phyloP scores from a whole-genome alignment of 2,888 invertebrate species.

The Drosophila robusta region DNA sequence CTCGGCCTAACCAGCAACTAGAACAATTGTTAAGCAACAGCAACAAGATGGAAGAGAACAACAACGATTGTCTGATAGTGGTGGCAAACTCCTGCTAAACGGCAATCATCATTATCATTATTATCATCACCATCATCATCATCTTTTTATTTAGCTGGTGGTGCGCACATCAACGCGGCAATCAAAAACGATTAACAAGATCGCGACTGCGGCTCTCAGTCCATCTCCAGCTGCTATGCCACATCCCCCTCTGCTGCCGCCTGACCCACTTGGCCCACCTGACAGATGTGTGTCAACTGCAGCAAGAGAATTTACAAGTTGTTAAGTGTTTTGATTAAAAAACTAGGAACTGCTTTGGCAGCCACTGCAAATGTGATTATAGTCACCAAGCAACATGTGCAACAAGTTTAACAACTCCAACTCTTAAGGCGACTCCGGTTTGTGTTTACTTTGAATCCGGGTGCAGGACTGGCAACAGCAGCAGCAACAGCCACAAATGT shows the following conservation, averaged over 20 bases:
- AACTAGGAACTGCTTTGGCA: slow-evolving; percentile 48
- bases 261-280: slow-evolving; percentile 70
- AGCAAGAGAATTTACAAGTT: slow-evolving; percentile 75
- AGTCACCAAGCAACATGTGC: slow-evolving; percentile 65
- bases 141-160: slow-evolving; percentile 51
- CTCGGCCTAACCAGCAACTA: slow-evolving; percentile 32
- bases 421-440: slow-evolving; percentile 62
- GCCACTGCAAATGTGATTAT: slow-evolving; percentile 52
- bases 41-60: slow-evolving; percentile 28
- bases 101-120: slow-evolving; percentile 59
- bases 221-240: slow-evolving; percentile 12
- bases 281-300: slow-evolving; percentile 79
- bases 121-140: slow-evolving; percentile 34
- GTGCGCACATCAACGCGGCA: slow-evolving; percentile 71
- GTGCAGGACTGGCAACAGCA: slow-evolving; percentile 57
- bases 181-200: slow-evolving; percentile 78
- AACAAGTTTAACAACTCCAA: slow-evolving; percentile 73
- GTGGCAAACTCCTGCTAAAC: slow-evolving; percentile 52
- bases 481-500: slow-evolving; percentile 54
- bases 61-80: slow-evolving; percentile 20
- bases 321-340: slow-evolving; percentile 74
- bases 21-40: slow-evolving; percentile 52
- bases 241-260: slow-evolving; percentile 18
- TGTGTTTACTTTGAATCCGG: slow-evolving; percentile 62
- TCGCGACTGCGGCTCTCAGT: slow-evolving; percentile 48